Evolutionary conservation across 2,888 invertebrate species (phyloP).

Genomic region (Drosophila glabriapex): DNA sequence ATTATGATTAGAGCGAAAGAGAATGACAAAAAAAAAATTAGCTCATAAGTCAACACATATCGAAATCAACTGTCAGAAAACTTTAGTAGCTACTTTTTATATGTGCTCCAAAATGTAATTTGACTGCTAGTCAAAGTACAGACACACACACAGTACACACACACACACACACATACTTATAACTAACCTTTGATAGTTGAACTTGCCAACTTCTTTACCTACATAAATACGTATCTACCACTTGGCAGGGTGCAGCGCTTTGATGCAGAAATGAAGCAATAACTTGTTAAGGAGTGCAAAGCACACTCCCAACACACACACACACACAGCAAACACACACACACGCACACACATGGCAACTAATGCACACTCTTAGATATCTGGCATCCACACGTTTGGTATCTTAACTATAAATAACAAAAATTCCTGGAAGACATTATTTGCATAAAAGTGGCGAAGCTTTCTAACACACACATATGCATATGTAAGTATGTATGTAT

Average conservation of each 20-base stretch:
- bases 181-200: constrained; percentile 46
- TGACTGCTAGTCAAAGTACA: constrained; percentile 47
- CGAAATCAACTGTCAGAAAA: constrained; percentile 65
- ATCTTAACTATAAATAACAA: constrained; percentile 81
- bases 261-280: constrained; percentile 76
- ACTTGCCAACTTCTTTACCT: constrained; percentile 18
- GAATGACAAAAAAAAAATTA: neutral
- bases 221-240: neutral
- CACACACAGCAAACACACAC: constrained; percentile 1
- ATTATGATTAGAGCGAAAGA: constrained; percentile 53
- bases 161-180: neutral
- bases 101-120: constrained; percentile 66
- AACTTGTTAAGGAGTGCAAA: constrained; percentile 62
- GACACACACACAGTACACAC: neutral
- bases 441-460: constrained; percentile 79
- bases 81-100: constrained; percentile 54
- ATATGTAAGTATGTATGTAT: neutral
- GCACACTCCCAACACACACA: constrained; percentile 6
- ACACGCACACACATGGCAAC: constrained; percentile 21
- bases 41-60: constrained; percentile 19
- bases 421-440: constrained; percentile 81
- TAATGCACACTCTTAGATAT: constrained; percentile 72
- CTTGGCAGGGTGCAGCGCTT: constrained; percentile 43
- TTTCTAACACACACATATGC: constrained; percentile 34
- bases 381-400: constrained; percentile 77